These are phyloP conservation scores for Noturus placidus DNA, from an alignment of 2,113 vertebrate genomes.

Conservation along the genomic window DNA sequence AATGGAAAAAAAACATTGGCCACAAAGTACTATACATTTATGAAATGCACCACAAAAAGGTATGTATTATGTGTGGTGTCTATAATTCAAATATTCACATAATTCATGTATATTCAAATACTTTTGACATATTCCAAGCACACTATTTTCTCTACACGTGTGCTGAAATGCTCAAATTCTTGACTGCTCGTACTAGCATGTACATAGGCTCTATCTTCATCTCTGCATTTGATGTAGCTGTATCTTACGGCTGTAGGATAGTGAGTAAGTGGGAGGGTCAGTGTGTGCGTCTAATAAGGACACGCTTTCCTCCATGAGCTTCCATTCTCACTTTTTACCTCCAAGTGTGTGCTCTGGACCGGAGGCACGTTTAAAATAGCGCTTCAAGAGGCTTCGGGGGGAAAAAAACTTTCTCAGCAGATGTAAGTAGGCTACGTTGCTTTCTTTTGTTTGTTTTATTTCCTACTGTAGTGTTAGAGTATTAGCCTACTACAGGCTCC, in stretches of 20 bases:
- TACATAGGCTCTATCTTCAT: background rate
- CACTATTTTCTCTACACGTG: background rate
- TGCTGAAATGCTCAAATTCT: too few species aligned
- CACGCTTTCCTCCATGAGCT: conserved; percentile 77
- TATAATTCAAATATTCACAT: background rate
- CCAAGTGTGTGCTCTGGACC: conserved; percentile 63
- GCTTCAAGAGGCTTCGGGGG: conserved; percentile 59
- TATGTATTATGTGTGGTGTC: background rate
- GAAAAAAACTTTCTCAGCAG: conserved; percentile 66
- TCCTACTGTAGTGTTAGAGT: background rate
- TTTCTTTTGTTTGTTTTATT: conserved; percentile 28
- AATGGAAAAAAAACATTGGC: background rate
- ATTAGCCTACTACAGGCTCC: background rate
- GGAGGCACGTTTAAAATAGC: conserved; percentile 67
- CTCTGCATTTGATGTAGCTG: background rate
- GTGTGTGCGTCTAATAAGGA: conserved; percentile 93
- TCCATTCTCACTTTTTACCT: conserved; percentile 79
- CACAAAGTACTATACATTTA: background rate
- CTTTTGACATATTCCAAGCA: background rate
- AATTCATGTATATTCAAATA: background rate
- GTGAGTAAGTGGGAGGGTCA: conserved; percentile 91
- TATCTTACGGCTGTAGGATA: background rate
- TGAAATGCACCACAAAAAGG: background rate
- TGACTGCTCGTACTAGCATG: too few species aligned
- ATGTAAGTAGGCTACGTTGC: conserved; percentile 67